Evolutionary conservation across 1,140 invertebrate genomes (phyloP).

Genomic region (Eupeodes corollae): DNA sequence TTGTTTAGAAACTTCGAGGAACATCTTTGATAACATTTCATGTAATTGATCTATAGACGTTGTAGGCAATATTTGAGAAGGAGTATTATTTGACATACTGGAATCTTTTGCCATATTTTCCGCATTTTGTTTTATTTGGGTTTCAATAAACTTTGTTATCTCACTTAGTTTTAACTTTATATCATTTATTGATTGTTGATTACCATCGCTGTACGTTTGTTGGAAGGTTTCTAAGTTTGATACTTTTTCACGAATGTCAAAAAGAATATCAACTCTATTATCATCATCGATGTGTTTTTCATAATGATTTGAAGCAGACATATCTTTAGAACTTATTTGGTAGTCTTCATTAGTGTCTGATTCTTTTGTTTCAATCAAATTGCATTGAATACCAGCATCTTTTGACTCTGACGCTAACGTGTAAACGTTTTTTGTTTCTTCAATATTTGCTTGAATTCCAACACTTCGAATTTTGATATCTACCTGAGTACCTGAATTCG

Average conservation of each 20-base stretch:
- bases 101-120: not conserved
- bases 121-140: not conserved
- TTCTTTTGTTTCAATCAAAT: conserved; percentile 25
- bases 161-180: not conserved
- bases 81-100: too few relatives aligned
- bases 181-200: not conserved
- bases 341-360: conserved; percentile 17
- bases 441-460: conserved; percentile 11
- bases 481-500: not conserved
- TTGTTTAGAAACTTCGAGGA: conserved; percentile 24
- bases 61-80: conserved; percentile 5
- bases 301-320: too few relatives aligned
- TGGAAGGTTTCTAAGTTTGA: conserved; percentile 24
- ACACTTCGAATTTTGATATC: conserved; percentile 3
- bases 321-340: too few relatives aligned
- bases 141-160: conserved; percentile 3
- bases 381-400: conserved; percentile 27
- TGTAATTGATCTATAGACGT: conserved; percentile 25
- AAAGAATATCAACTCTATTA: conserved; percentile 17
- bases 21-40: conserved; percentile 23
- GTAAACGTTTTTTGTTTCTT: conserved; percentile 1
- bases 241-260: conserved; percentile 18
- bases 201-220: not conserved
- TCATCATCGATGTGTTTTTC: too few relatives aligned
- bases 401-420: conserved; percentile 1